Percentiles rank a stretch among this genome's conserved stretches.
Conservation (phyloP, 2,888 invertebrate genomes). For the Hymenopus coronatus region DNA sequence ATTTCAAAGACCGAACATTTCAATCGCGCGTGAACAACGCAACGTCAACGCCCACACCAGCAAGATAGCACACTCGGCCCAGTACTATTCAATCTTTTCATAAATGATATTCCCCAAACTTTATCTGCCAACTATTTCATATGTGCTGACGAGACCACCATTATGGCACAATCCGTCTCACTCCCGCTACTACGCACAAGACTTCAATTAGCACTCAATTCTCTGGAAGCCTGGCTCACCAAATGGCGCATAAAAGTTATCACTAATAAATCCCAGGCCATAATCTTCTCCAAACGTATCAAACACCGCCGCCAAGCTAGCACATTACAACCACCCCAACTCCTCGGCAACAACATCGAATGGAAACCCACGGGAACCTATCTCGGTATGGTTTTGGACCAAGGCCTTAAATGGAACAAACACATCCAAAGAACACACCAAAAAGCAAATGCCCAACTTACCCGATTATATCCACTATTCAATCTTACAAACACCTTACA, state of each 20-base stretch:
- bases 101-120: background rate
- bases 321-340: background rate
- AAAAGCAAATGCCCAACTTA: no score
- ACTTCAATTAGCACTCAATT: no score
- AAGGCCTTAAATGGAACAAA: background rate
- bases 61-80: background rate
- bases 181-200: no score
- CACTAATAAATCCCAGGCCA: background rate
- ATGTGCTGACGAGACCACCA: background rate
- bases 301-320: no score
- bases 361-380: background rate
- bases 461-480: no score
- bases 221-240: no score
- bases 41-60: background rate
- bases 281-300: background rate
- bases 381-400: no score
- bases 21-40: no score
- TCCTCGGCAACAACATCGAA: background rate
- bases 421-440: background rate
- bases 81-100: background rate
- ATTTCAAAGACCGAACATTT: no score
- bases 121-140: no score
- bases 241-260: background rate
- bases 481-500: no score
- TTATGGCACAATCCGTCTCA: background rate